Evolutionary conservation across 2,113 vertebrate genomes (phyloP).

Genomic region (Notothenia coriiceps): DNA sequence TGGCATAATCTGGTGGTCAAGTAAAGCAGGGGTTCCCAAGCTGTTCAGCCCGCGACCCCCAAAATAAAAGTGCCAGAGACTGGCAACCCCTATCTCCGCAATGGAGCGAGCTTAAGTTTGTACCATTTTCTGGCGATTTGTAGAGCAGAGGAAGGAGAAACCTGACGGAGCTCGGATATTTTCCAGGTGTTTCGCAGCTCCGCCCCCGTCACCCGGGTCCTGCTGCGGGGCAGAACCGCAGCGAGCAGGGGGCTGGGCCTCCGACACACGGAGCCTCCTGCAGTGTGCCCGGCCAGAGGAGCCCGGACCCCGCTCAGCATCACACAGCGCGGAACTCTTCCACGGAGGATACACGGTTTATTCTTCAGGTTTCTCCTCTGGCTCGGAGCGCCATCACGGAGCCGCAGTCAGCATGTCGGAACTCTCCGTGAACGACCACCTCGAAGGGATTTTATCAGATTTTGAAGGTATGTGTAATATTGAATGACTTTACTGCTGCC

Average conservation of each 20-base stretch:
- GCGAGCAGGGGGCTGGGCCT: slow-evolving; percentile 23
- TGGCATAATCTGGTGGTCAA: no score
- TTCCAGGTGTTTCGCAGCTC: slow-evolving; percentile 64
- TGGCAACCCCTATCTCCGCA: no score
- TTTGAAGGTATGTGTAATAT: slow-evolving; percentile 86
- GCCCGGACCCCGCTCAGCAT: not conserved
- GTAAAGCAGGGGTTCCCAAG: no score
- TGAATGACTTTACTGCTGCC: slow-evolving; percentile 21
- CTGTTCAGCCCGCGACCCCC: no score
- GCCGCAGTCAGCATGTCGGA: slow-evolving; percentile 82
- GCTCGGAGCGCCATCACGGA: slow-evolving; percentile 15
- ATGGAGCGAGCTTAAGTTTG: no score
- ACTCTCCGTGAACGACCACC: slow-evolving; percentile 87
- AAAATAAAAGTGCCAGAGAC: no score
- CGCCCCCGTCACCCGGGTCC: slow-evolving; percentile 14
- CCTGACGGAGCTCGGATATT: slow-evolving; percentile 1
- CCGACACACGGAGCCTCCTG: not conserved
- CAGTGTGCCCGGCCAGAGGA: not conserved
- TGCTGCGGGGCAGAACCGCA: not conserved
- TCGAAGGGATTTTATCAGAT: slow-evolving; percentile 89
- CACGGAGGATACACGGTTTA: not conserved
- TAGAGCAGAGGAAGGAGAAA: slow-evolving; percentile 12
- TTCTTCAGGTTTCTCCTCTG: not conserved
- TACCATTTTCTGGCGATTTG: no score
- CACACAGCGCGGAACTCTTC: not conserved